phyloP scores from a whole-genome alignment of 2,797 vertebrate genomes.

The Melanotaenia pygmaea region DNA sequence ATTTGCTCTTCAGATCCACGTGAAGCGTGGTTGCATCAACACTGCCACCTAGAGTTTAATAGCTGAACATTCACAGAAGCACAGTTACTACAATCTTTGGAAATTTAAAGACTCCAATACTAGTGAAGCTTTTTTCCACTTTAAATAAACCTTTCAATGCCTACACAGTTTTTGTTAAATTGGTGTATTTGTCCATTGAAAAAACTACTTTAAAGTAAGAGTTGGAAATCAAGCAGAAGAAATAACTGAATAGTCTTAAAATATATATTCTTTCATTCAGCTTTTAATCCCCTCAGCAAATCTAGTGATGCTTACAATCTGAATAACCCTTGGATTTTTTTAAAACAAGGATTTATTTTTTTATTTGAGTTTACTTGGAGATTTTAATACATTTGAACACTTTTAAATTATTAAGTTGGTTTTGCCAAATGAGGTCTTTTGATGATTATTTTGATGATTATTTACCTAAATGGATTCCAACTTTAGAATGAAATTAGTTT shows the following conservation, averaged over 20 bases:
- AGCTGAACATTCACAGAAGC: conserved; percentile 15
- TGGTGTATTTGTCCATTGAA: neutral
- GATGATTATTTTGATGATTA: conserved; percentile 4
- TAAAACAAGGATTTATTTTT: neutral
- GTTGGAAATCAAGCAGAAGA: neutral
- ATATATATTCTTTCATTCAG: neutral
- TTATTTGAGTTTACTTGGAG: neutral
- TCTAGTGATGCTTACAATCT: neutral
- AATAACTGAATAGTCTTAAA: neutral
- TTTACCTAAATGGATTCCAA: neutral
- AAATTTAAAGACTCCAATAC: neutral
- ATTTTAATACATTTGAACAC: neutral
- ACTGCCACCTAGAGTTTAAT: conserved; percentile 79
- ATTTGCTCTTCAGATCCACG: conserved; percentile 16
- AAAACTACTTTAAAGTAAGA: neutral
- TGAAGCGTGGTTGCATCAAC: conserved; percentile 69
- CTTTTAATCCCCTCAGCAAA: neutral
- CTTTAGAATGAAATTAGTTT: neutral
- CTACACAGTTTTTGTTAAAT: neutral
- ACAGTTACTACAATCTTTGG: neutral
- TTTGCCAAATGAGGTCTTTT: neutral
- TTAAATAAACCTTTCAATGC: no score
- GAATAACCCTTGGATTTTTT: neutral
- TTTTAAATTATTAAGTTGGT: neutral
- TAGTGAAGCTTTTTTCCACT: neutral